phyloP scores from a whole-genome alignment of 2,888 invertebrate genomes.

The Aplocera efformata region DNA sequence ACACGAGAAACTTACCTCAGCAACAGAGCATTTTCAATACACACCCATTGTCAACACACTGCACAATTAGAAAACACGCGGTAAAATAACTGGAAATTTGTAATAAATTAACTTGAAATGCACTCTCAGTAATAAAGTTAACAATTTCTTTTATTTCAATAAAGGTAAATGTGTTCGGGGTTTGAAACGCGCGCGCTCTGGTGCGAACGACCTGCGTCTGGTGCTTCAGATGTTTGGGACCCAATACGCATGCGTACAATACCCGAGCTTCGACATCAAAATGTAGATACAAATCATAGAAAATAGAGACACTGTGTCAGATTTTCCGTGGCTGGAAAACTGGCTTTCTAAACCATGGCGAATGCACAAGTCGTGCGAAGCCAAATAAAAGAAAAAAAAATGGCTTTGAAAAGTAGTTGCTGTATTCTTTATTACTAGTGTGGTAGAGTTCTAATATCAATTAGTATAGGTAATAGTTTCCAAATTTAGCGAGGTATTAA shows the following conservation, averaged over 20 bases:
- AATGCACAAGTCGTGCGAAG: too few species aligned
- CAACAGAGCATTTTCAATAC: conserved; percentile 10
- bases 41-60: conserved; percentile 11
- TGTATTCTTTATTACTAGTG: too few species aligned
- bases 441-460: too few species aligned
- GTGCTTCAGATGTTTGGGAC: conserved; percentile 17
- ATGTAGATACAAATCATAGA: too few species aligned
- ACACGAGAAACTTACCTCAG: conserved; percentile 17
- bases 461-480: too few species aligned
- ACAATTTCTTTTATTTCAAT: conserved; percentile 13
- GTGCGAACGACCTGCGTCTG: conserved; percentile 21
- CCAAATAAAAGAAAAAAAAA: background rate
- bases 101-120: conserved; percentile 21
- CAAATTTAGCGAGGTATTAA: too few species aligned
- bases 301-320: too few species aligned
- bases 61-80: background rate
- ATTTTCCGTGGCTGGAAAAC: background rate
- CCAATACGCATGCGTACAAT: conserved; percentile 22
- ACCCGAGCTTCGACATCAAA: background rate
- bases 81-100: conserved; percentile 12
- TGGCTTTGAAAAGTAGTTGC: background rate
- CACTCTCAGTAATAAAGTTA: conserved; percentile 17
- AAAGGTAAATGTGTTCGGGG: conserved; percentile 1
- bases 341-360: background rate
- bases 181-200: conserved; percentile 20